Conservation (phyloP, 2,888 invertebrate genomes). For the Troides helena region DNA sequence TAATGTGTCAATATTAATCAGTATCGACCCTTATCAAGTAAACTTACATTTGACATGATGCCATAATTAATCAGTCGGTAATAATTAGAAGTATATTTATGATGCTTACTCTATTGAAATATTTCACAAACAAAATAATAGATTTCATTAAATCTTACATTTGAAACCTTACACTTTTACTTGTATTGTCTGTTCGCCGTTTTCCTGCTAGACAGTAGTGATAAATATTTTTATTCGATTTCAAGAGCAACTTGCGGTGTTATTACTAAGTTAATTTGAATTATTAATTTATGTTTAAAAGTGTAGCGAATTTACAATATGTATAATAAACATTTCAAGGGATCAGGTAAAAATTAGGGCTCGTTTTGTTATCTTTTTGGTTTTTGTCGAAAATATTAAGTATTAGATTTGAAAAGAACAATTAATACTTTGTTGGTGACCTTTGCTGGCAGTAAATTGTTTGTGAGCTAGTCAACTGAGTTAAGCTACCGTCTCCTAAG, state of each 20-base stretch:
- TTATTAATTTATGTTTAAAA: background rate
- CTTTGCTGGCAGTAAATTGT: background rate
- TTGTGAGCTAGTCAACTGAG: background rate
- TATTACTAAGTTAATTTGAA: background rate
- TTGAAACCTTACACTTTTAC: too few relatives aligned
- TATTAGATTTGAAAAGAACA: background rate
- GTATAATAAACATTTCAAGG: background rate
- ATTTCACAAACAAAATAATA: too few relatives aligned
- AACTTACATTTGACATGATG: background rate
- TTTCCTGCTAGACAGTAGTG: too few relatives aligned
- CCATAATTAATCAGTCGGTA: too few relatives aligned
- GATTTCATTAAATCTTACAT: too few relatives aligned
- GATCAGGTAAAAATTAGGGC: too few relatives aligned
- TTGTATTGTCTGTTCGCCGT: too few relatives aligned
- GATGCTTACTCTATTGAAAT: too few relatives aligned
- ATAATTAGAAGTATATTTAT: too few relatives aligned
- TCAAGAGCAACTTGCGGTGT: background rate
- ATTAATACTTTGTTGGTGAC: background rate
- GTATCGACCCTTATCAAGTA: slow-evolving; percentile 2
- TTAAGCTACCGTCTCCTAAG: background rate
- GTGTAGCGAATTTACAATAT: background rate
- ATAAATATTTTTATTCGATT: background rate
- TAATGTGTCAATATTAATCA: slow-evolving; percentile 8
- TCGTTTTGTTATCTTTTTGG: background rate
- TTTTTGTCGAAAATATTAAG: background rate